Percentiles rank a stretch among this genome's conserved stretches.
Conservation (phyloP, 1,140 invertebrate species). For the Condylostylus longicornis region DNA sequence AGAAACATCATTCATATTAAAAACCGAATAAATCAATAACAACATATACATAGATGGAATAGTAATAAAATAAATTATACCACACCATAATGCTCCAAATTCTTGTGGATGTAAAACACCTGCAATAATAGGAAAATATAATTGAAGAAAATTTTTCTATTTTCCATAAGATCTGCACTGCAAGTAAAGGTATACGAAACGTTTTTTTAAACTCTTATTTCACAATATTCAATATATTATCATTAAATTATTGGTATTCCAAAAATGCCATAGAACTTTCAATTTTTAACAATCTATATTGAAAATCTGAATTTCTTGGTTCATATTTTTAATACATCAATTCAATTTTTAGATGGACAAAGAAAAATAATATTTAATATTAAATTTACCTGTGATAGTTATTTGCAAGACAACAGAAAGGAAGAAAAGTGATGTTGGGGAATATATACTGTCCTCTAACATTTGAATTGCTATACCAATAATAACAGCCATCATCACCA, state of each 20-base stretch:
- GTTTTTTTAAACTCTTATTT: too few relatives aligned
- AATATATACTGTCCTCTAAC: constrained; percentile 56
- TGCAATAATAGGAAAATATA: constrained; percentile 5
- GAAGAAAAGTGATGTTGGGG: constrained; percentile 67
- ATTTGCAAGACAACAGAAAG: constrained; percentile 44
- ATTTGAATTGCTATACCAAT: constrained; percentile 75
- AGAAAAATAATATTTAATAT: too few relatives aligned
- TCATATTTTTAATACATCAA: too few relatives aligned
- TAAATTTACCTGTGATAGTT: constrained; percentile 37
- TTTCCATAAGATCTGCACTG: too few relatives aligned
- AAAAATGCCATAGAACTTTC: too few relatives aligned
- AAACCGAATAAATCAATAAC: constrained; percentile 78
- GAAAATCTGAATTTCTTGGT: too few relatives aligned
- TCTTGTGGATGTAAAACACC: constrained; percentile 76
- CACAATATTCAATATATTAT: too few relatives aligned
- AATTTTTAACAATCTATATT: too few relatives aligned
- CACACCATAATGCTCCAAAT: constrained; percentile 56
- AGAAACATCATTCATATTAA: constrained; percentile 77
- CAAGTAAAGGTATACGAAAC: too few relatives aligned
- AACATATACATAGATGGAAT: constrained; percentile 90
- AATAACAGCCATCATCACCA: constrained; percentile 86
- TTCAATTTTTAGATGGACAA: too few relatives aligned
- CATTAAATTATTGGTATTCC: too few relatives aligned
- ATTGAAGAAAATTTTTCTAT: background rate
- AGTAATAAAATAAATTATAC: constrained; percentile 77